Percentiles rank a stretch among this genome's conserved stretches.
phyloP scores from a whole-genome alignment of 2,113 vertebrate genomes.

The Sceloporus tristichus region DNA sequence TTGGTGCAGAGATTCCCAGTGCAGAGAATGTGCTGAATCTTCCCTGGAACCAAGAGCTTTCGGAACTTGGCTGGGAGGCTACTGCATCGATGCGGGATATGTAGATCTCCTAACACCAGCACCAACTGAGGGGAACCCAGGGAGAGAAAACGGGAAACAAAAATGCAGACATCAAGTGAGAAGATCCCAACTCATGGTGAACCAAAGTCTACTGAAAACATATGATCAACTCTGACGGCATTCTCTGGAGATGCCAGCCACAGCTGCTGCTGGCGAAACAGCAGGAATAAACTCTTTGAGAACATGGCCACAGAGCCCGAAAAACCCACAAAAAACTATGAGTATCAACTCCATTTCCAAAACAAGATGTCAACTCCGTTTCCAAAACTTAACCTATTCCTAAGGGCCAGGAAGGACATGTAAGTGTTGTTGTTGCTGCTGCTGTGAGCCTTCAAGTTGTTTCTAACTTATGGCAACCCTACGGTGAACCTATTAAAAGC shows the following conservation, averaged over 20 bases:
- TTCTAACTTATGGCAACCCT: no score
- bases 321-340: no score
- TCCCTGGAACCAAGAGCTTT: constrained; percentile 96
- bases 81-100: constrained; percentile 98
- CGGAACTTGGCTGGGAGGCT: constrained; percentile 98
- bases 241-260: no score
- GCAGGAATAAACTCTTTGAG: no score
- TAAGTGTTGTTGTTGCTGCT: no score
- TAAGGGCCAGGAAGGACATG: no score
- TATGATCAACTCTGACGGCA: no score
- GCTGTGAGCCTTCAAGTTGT: background rate
- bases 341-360: no score
- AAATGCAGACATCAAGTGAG: background rate
- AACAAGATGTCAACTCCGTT: no score
- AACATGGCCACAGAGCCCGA: no score
- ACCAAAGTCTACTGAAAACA: background rate
- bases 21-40: constrained; percentile 99
- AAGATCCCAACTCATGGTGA: background rate
- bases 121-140: constrained; percentile 86
- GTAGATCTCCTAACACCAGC: constrained; percentile 96
- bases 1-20: constrained; percentile 99
- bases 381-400: background rate
- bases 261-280: no score
- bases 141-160: constrained; percentile 26
- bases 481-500: no score